These are phyloP conservation scores for Ctenopoma multispine DNA, from an alignment of 2,797 vertebrate genomes.

Conservation along the genomic window DNA sequence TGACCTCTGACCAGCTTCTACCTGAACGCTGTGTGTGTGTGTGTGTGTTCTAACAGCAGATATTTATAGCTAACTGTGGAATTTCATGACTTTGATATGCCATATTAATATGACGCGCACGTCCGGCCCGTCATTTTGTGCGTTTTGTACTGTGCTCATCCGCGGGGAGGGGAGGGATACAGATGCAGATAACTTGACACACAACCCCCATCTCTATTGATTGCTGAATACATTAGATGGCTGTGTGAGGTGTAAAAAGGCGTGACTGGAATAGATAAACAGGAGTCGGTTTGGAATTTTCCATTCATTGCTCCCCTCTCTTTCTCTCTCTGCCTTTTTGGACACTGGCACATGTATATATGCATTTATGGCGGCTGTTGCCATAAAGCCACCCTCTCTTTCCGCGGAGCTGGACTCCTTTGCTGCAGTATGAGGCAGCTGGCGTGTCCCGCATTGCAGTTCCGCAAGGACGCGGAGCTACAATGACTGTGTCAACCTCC, in stretches of 20 bases:
- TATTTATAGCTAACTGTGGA: conserved; percentile 11
- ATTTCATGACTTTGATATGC: conserved; percentile 39
- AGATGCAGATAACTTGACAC: conserved; percentile 58
- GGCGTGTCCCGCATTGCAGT: conserved; percentile 84
- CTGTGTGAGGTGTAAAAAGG: conserved; percentile 63
- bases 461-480: conserved; percentile 72
- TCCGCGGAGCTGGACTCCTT: conserved; percentile 3
- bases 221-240: conserved; percentile 71
- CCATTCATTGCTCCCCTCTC: conserved; percentile 50
- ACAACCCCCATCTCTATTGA: conserved; percentile 56
- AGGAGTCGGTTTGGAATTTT: conserved; percentile 72
- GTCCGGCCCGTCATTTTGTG: conserved; percentile 56
- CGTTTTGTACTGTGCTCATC: conserved; percentile 51
- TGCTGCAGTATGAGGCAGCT: conserved; percentile 72
- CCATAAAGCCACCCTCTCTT: conserved; percentile 2
- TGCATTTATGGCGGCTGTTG: conserved; percentile 3
- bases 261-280: conserved; percentile 80
- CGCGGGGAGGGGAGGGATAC: conserved; percentile 7
- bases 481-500: conserved; percentile 54
- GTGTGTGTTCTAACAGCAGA: neutral
- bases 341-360: conserved; percentile 13
- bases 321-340: neutral
- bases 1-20: conserved; percentile 24
- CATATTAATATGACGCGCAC: conserved; percentile 68
- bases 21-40: neutral